These are phyloP conservation scores for Dipodomys stephensi DNA, from an alignment of 2,113 vertebrate genomes.

Conservation along the genomic window DNA sequence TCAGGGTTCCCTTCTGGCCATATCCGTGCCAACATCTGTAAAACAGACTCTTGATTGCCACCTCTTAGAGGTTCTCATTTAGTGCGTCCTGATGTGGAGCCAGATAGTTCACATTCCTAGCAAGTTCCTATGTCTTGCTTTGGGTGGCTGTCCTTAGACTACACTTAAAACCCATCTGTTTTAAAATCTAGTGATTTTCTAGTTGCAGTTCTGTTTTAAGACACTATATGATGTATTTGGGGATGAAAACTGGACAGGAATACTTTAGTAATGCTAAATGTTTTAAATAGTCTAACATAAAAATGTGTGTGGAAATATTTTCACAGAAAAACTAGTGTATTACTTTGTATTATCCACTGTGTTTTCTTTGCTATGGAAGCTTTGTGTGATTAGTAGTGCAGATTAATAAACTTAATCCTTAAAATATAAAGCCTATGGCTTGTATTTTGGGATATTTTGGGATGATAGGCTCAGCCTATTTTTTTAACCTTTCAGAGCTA, in stretches of 20 bases:
- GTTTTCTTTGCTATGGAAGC: background rate
- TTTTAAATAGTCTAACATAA: background rate
- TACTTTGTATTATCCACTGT: background rate
- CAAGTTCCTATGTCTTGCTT: background rate
- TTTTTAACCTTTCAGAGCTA: background rate
- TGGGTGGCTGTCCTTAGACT: background rate
- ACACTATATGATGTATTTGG: conserved; percentile 41
- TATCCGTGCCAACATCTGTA: too few species aligned
- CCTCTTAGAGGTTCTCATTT: background rate
- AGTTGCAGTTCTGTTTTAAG: conserved; percentile 24
- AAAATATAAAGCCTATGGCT: background rate
- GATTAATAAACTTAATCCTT: background rate
- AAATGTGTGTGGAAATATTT: background rate
- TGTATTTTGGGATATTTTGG: background rate
- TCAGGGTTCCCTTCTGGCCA: too few species aligned
- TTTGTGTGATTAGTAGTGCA: background rate
- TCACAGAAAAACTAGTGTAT: background rate
- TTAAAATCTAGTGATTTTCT: background rate
- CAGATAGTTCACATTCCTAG: background rate
- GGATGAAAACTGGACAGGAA: background rate
- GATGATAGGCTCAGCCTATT: background rate
- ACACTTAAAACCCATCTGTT: background rate
- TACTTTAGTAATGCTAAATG: background rate
- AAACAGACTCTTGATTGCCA: background rate
- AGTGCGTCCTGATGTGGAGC: background rate